Base-by-base conservation (phyloP, 2,113 vertebrate genomes). In the Conger conger region DNA sequence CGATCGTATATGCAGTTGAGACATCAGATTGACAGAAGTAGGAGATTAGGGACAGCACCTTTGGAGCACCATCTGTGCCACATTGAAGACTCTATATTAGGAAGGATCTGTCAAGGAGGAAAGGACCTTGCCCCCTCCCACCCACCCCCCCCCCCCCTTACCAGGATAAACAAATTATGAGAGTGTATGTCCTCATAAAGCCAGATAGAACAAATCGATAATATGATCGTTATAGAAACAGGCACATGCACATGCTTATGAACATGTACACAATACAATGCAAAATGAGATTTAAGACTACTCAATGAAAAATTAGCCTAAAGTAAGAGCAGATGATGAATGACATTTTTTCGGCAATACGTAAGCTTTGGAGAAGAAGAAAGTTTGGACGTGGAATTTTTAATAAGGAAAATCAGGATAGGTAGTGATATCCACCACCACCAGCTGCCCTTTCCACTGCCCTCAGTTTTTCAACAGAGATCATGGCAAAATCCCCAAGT, bases 251-350 rank as follows among this genome's bases (percentile, higher is more conserved):
- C 23, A 37, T 35, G n/a, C n/a, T 53, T 79, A 85, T 36, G 30
- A 2, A 42, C 13, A 45, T 17, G 81, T 18, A 84, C 17, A 53
- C 30, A 78, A 45, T 17, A 3, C 23, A 40, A 42, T 15, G 53
- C 20, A 53, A 42, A 79, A 63, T 50, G n/a, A n/a, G 84, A 20
- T 35, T 23, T 42, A 81, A 45, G 30, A 23, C n/a, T 50, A 17
- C 20, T 63, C 27, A 63, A 63, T 18, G 57, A 63, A 63, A 63
- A 20, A 63, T 27, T 23, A 33, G 82, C 23, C 37, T n/a, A 73
- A 76, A 82, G 60, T 42, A 45, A 30, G 30, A 73, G 27, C 60
- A 73, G 82, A 83, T 76, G 82, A 83, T 83, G 82, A 42, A 76
- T n/a, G 37, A 73, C 57, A 83, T 83, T 76, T 60, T 83, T 83